These are phyloP conservation scores for Trachelus tabidus DNA, from an alignment of 2,888 invertebrate species.

Conservation along the genomic window DNA sequence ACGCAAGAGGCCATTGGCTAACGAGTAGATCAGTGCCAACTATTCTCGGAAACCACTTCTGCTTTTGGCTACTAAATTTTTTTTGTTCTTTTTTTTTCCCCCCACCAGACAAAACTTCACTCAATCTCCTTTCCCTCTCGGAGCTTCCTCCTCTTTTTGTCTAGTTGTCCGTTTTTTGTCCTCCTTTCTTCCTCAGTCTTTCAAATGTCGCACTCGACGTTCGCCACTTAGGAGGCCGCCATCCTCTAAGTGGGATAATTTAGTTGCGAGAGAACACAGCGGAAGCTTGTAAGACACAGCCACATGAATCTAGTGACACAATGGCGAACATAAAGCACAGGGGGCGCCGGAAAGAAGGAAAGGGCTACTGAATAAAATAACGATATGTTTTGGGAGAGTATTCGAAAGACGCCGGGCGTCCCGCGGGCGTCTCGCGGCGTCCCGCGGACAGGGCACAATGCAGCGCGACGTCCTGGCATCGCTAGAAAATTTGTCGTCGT, in stretches of 20 bases:
- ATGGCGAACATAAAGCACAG: conserved; percentile 22
- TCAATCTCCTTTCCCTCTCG: too few relatives aligned
- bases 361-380: conserved; percentile 47
- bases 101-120: too few relatives aligned
- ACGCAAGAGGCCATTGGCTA: too few relatives aligned
- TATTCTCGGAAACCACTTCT: too few relatives aligned
- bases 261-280: conserved; percentile 13
- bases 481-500: conserved; percentile 16
- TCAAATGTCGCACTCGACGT: background rate
- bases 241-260: conserved; percentile 15
- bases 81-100: too few relatives aligned
- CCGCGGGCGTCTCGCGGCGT: conserved; percentile 27
- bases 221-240: conserved; percentile 4
- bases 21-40: too few relatives aligned
- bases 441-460: conserved; percentile 38
- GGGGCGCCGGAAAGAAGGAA: background rate
- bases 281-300: conserved; percentile 23
- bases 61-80: too few relatives aligned
- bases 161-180: background rate
- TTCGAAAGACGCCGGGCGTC: conserved; percentile 23
- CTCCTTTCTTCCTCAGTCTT: background rate
- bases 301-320: conserved; percentile 25
- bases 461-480: conserved; percentile 24
- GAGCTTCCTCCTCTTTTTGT: too few relatives aligned
- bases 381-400: conserved; percentile 32